phyloP scores from a whole-genome alignment of 2,113 vertebrate genomes.

The Ursus arctos region DNA sequence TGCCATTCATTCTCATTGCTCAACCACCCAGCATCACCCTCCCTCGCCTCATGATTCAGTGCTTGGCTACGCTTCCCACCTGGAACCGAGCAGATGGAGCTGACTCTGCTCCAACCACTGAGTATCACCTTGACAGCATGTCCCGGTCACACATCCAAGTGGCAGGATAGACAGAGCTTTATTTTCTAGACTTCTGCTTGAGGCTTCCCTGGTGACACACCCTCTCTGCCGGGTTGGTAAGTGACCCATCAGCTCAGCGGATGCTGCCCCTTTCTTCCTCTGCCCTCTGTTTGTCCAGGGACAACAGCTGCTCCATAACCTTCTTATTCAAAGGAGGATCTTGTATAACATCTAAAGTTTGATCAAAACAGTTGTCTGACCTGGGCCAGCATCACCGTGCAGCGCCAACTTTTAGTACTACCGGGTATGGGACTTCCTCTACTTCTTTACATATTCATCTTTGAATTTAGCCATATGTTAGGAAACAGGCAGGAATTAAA shows the following conservation, averaged over 20 bases:
- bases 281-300: not conserved
- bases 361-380: not conserved
- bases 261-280: not conserved
- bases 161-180: not conserved
- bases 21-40: too few relatives aligned
- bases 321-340: not conserved
- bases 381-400: not conserved
- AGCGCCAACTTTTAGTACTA: not conserved
- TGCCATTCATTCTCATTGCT: not conserved
- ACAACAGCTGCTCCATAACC: not conserved
- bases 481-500: not conserved
- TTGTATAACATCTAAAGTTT: not conserved
- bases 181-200: not conserved
- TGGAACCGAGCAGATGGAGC: not conserved
- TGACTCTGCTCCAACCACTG: not conserved
- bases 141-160: not conserved
- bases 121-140: too few relatives aligned
- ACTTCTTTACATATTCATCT: not conserved
- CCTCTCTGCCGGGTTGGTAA: not conserved
- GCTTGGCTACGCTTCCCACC: not conserved
- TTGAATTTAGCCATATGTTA: not conserved
- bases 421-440: not conserved
- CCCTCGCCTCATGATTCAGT: rapidly evolving
- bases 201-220: not conserved
- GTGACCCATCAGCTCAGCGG: rapidly evolving